Evolutionary conservation across 2,888 invertebrate species (phyloP), one percentile per base, ranked within the genome.

Genomic region (Parasteatoda lunata): DNA sequence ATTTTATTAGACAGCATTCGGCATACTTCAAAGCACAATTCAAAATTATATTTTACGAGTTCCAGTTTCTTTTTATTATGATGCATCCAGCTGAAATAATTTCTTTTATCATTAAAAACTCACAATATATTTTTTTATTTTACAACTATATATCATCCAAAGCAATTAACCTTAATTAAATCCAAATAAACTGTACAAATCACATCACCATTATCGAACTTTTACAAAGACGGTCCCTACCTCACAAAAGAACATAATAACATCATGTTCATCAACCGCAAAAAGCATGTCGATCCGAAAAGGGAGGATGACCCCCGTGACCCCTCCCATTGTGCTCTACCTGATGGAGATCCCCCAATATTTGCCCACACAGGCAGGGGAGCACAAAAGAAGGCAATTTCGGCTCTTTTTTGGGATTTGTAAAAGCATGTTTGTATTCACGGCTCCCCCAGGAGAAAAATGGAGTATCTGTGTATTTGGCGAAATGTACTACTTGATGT

Each of bases 321-420:
- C 73, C 54, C 5, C 15, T 49, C 64, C n/a, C 59, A 68, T 73
- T 81, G 73, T 73, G 52, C 45, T 15, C 7, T 13, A 51, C 45
- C 73, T 65, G 66, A 4, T 15, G 65, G 66, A 59, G 52, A 66
- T 81, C 73, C 48, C 54, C 51, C 69, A 73, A 73, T 81, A 52
- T 81, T 81, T 81, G 73, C 80, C 68, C 80, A 72, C 80, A 68
- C 68, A 47, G 64, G n/a, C 65, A 49, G 65, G 66, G 48, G 45
- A 15, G 45, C 65, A 76, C 65, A 76, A 76, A 65, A 49, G 65
- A 52, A 72, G 15, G 72, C 72, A 72, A 72, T 52, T 52, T 52
- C 54, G 15, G 52, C 9, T 15, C 52, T n/a, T n/a, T 5, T 52
- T n/a, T 9, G 8, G 8, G 52, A 72, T 72, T 72, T 72, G 72